phyloP scores from a whole-genome alignment of 64 coral and sea anemone genomes.

The Montipora efflorescens region DNA sequence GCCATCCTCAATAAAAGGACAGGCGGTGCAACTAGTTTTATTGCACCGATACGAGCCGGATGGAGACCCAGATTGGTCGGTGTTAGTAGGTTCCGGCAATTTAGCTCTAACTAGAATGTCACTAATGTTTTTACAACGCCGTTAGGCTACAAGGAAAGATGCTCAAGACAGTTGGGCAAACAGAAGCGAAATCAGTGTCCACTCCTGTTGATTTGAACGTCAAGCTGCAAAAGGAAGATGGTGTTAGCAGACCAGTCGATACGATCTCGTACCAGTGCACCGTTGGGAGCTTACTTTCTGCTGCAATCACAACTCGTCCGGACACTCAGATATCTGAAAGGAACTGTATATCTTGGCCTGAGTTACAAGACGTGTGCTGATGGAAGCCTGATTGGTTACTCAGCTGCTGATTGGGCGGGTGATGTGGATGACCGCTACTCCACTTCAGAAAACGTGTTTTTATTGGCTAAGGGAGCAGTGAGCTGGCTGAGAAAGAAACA shows the following conservation, averaged over 20 bases:
- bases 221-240: constrained; percentile 64
- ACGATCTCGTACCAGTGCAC: constrained; percentile 45
- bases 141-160: background rate
- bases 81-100: too few species aligned
- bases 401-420: background rate
- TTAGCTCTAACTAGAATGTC: too few species aligned
- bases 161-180: constrained; percentile 71
- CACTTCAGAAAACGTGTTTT: constrained; percentile 37
- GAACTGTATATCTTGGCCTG: background rate
- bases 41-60: too few species aligned
- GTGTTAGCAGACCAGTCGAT: constrained; percentile 67
- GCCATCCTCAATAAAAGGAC: background rate
- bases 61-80: too few species aligned
- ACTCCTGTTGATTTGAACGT: constrained; percentile 77
- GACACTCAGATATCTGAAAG: constrained; percentile 44
- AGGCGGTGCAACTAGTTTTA: too few species aligned
- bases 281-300: constrained; percentile 72
- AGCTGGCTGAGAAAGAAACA: constrained; percentile 60
- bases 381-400: constrained; percentile 24
- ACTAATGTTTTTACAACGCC: too few species aligned
- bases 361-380: background rate
- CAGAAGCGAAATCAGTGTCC: constrained; percentile 65
- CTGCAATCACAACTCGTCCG: constrained; percentile 72
- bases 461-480: background rate
- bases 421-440: constrained; percentile 52